Percentiles rank a stretch among this genome's conserved stretches.
Conservation (phyloP, 2,888 invertebrate genomes). For the Phasia obesa region DNA sequence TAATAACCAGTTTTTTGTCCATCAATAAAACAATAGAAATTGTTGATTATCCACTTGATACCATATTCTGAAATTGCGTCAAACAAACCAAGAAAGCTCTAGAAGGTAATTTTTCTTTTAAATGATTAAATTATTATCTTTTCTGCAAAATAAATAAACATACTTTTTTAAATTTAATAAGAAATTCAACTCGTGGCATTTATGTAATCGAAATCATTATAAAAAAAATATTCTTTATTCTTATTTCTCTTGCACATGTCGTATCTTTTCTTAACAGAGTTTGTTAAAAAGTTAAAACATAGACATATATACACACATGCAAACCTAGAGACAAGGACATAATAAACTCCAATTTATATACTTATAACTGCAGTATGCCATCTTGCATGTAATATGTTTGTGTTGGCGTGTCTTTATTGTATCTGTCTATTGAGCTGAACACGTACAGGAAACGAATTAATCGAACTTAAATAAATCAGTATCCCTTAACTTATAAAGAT, state of each 20-base stretch:
- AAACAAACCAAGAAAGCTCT: no score
- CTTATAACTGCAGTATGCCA: constrained; percentile 15
- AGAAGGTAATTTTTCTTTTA: no score
- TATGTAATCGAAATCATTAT: constrained; percentile 36
- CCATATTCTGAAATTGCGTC: no score
- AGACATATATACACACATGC: constrained; percentile 10
- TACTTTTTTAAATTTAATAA: no score
- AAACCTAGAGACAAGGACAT: constrained; percentile 33
- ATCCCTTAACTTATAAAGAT: constrained; percentile 74
- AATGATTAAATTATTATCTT: no score
- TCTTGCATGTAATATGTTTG: constrained; percentile 47
- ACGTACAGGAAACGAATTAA: constrained; percentile 80
- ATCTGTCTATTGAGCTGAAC: constrained; percentile 69
- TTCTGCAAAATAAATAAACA: no score
- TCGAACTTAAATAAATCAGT: constrained; percentile 82
- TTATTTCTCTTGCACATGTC: constrained; percentile 11
- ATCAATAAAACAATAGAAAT: no score
- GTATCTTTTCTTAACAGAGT: constrained; percentile 16
- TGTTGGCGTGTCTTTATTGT: constrained; percentile 59
- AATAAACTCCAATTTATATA: constrained; percentile 48
- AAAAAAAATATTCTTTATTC: constrained; percentile 33
- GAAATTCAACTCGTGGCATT: neutral
- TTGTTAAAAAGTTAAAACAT: constrained; percentile 48
- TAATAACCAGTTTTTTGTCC: no score
- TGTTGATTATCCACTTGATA: no score